These are phyloP conservation scores for Polyodon spathula DNA, from an alignment of 2,113 vertebrate species.

Conservation along the genomic window DNA sequence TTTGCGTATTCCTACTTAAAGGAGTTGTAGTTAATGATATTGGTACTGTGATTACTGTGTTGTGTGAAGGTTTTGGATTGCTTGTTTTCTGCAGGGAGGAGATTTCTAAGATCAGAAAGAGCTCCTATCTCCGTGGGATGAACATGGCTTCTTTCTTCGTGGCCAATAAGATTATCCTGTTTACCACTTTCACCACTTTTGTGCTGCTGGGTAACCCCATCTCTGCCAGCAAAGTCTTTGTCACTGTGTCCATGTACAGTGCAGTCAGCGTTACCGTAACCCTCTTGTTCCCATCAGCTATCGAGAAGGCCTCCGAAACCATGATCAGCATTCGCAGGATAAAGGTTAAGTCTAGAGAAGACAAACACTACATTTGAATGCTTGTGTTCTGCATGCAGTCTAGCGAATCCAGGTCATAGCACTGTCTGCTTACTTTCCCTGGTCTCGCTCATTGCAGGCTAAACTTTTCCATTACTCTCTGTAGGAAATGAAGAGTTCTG, in stretches of 20 bases:
- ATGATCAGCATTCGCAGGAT: conserved; percentile 81
- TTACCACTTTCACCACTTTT: conserved; percentile 77
- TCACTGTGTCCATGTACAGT: conserved; percentile 72
- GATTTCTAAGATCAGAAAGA: conserved; percentile 78
- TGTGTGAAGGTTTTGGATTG: conserved; percentile 1
- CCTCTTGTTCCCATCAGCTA: conserved; percentile 81
- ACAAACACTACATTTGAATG: no score
- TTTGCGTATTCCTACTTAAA: no score
- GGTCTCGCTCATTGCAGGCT: no score
- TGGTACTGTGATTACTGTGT: not conserved
- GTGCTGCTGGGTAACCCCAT: conserved; percentile 72
- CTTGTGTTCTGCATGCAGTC: no score
- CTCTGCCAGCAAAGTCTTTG: conserved; percentile 77
- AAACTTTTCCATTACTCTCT: no score
- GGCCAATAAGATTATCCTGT: conserved; percentile 84
- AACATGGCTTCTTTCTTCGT: conserved; percentile 90
- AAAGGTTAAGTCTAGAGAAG: conserved; percentile 63
- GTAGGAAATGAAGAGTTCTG: no score
- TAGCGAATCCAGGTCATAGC: no score
- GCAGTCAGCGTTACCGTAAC: conserved; percentile 82
- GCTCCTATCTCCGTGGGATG: conserved; percentile 85
- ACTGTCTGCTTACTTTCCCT: no score
- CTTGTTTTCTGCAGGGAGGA: conserved; percentile 71
- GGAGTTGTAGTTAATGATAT: no score
- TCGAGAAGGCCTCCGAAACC: conserved; percentile 76